These are phyloP conservation scores for Ictalurus punctatus DNA, from an alignment of 2,113 vertebrate genomes.

Conservation along the genomic window DNA sequence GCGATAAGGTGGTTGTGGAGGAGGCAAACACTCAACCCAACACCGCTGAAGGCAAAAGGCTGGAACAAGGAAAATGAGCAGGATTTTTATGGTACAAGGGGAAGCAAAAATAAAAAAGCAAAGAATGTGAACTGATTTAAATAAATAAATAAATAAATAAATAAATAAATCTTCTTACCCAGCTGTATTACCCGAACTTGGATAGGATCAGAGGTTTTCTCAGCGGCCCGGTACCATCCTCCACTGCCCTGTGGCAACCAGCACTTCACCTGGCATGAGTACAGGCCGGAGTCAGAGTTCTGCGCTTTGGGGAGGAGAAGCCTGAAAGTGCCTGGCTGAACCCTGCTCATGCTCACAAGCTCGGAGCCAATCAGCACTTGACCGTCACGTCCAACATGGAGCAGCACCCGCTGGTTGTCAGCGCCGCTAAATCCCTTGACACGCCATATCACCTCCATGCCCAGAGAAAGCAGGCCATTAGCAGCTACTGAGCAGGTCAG, in stretches of 20 bases:
- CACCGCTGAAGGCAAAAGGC: not conserved
- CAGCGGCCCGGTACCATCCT: conserved; percentile 53
- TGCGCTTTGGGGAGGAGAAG: conserved; percentile 49
- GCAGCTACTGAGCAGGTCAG: conserved; percentile 51
- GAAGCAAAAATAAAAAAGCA: not conserved
- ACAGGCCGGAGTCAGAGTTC: conserved; percentile 51
- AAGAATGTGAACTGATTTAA: not conserved
- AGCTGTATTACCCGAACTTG: conserved; percentile 44
- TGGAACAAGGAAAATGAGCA: not conserved
- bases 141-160: not conserved
- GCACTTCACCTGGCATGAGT: conserved; percentile 49
- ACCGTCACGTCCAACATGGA: conserved; percentile 48
- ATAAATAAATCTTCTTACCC: conserved; percentile 43
- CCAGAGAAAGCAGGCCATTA: conserved; percentile 2
- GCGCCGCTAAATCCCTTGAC: conserved; percentile 9
- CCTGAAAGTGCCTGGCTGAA: conserved; percentile 25
- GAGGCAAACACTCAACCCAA: not conserved
- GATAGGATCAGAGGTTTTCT: conserved; percentile 48
- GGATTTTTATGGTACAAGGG: not conserved
- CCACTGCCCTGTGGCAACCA: conserved; percentile 49
- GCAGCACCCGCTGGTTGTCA: conserved; percentile 24
- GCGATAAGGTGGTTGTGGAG: not conserved
- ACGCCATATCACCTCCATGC: conserved; percentile 55
- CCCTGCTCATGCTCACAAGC: conserved; percentile 39
- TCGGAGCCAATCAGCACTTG: conserved; percentile 46